A percentile compares a stretch with the other conserved stretches of the same genome.
phyloP scores from a whole-genome alignment of 2,113 vertebrate species.

The Phylloscopus whistleri region DNA sequence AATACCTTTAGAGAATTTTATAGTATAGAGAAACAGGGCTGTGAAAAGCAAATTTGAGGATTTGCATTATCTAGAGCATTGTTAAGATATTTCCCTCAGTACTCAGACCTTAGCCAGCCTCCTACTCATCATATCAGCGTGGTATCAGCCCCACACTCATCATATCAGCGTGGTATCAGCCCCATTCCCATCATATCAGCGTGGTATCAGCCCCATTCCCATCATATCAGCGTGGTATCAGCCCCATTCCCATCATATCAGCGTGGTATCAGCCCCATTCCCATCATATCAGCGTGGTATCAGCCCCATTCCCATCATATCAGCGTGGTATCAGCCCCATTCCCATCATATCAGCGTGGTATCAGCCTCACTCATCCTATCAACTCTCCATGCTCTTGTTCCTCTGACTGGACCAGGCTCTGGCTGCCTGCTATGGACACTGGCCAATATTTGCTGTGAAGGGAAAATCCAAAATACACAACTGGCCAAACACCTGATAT shows the following conservation, averaged over 20 bases:
- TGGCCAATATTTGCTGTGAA: background rate
- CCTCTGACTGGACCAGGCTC: background rate
- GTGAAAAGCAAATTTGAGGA: background rate
- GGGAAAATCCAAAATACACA: background rate
- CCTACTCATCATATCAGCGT: background rate
- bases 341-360: background rate
- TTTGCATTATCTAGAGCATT: background rate
- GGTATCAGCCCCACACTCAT: background rate
- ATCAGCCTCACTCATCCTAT: background rate
- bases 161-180: background rate
- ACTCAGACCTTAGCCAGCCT: background rate
- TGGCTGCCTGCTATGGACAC: background rate
- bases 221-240: background rate
- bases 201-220: background rate
- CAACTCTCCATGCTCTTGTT: background rate
- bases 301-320: background rate
- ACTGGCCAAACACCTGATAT: background rate
- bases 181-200: background rate
- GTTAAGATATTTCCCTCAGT: background rate
- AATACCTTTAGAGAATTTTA: background rate
- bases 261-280: background rate
- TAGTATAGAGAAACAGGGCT: background rate
- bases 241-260: background rate
- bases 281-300: rapidly evolving
- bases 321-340: background rate